phyloP scores from a whole-genome alignment of 2,888 invertebrate species.

The Microdon myrmicae region DNA sequence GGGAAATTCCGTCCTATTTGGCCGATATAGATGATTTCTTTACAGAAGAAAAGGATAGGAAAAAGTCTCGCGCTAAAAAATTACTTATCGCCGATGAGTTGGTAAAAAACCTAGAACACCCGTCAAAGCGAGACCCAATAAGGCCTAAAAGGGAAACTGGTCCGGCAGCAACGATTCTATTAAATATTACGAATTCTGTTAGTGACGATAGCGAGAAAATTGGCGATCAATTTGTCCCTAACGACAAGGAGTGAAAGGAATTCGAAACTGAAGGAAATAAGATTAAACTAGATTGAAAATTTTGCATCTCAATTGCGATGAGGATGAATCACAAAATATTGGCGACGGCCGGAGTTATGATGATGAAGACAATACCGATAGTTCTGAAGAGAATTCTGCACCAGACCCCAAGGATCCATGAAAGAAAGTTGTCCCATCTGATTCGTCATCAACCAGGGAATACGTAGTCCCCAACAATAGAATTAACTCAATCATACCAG shows the following conservation, averaged over 20 bases:
- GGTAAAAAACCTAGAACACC: slow-evolving; percentile 84
- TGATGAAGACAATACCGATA: slow-evolving; percentile 64
- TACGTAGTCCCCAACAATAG: too few species aligned
- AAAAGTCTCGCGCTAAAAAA: slow-evolving; percentile 90
- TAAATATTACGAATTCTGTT: slow-evolving; percentile 41
- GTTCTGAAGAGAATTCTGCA: slow-evolving; percentile 53
- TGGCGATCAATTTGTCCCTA: slow-evolving; percentile 59
- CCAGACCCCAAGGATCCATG: slow-evolving; percentile 61
- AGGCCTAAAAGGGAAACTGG: slow-evolving; percentile 46
- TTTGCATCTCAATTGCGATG: slow-evolving; percentile 71
- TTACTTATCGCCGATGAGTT: slow-evolving; percentile 88
- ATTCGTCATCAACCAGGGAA: too few species aligned
- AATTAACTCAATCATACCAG: too few species aligned
- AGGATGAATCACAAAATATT: slow-evolving; percentile 60
- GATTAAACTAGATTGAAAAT: slow-evolving; percentile 78
- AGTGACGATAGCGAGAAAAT: slow-evolving; percentile 54
- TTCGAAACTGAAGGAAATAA: slow-evolving; percentile 74
- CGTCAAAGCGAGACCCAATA: slow-evolving; percentile 61
- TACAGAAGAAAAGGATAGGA: slow-evolving; percentile 96
- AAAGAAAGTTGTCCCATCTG: slow-evolving; percentile 67
- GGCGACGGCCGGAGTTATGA: slow-evolving; percentile 66
- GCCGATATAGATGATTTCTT: slow-evolving; percentile 97
- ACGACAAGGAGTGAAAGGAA: slow-evolving; percentile 79
- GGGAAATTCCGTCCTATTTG: too few species aligned
- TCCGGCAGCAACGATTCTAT: slow-evolving; percentile 16